Conservation (phyloP, 1,140 invertebrate species). For the Sarcophaga bullata region DNA sequence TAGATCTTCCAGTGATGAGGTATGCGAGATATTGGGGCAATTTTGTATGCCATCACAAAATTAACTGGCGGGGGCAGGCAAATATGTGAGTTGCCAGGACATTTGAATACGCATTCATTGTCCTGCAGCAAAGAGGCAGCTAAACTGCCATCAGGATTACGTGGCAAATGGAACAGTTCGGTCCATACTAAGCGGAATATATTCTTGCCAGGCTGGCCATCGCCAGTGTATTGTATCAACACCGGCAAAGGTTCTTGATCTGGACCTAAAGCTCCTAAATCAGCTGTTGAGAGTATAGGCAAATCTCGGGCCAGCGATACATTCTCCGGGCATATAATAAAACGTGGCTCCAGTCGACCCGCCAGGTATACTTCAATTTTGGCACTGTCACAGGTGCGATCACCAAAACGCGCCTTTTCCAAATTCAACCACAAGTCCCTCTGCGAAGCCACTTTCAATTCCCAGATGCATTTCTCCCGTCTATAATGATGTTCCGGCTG, state of each 20-base stretch:
- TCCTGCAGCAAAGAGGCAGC: slow-evolving; percentile 78
- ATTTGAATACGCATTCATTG: slow-evolving; percentile 79
- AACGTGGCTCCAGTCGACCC: slow-evolving; percentile 74
- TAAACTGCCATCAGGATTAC: slow-evolving; percentile 82
- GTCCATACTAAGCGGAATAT: slow-evolving; percentile 90
- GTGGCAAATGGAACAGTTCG: slow-evolving; percentile 85
- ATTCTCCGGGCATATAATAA: slow-evolving; percentile 85
- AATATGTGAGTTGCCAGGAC: slow-evolving; percentile 81
- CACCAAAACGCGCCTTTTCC: slow-evolving; percentile 84
- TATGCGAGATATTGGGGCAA: slow-evolving; percentile 76
- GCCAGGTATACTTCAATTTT: slow-evolving; percentile 84
- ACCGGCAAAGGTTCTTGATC: slow-evolving; percentile 71
- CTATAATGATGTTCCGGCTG: slow-evolving; percentile 67
- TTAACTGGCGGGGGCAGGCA: slow-evolving; percentile 85
- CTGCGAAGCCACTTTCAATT: slow-evolving; percentile 81
- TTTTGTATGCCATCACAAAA: slow-evolving; percentile 45
- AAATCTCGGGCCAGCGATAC: slow-evolving; percentile 79
- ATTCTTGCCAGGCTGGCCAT: slow-evolving; percentile 74
- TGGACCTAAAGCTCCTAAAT: slow-evolving; percentile 73
- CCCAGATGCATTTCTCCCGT: slow-evolving; percentile 87
- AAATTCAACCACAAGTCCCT: slow-evolving; percentile 87
- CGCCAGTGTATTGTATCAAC: slow-evolving; percentile 77
- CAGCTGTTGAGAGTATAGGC: slow-evolving; percentile 79
- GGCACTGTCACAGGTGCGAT: slow-evolving; percentile 83
- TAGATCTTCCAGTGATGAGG: slow-evolving; percentile 67